phyloP scores from a whole-genome alignment of 2,113 vertebrate species.

The Clarias magur region DNA sequence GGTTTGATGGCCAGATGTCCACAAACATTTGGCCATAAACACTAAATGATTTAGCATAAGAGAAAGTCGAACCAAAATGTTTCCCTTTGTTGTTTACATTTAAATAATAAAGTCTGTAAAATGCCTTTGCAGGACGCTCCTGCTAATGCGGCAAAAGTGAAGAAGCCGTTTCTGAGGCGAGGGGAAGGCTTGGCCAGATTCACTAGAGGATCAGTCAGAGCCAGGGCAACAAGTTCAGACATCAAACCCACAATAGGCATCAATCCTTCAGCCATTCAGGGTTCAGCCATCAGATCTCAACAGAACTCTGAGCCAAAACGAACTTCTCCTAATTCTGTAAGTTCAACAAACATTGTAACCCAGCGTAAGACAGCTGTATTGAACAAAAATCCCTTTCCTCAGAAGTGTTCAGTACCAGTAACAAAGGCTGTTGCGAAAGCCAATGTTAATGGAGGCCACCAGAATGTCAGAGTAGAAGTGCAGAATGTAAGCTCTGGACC shows the following conservation, averaged over 20 bases:
- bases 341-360: conserved; percentile 51
- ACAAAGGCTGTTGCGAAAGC: conserved; percentile 44
- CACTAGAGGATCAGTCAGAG: conserved; percentile 59
- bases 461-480: conserved; percentile 45
- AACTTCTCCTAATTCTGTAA: conserved; percentile 23
- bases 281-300: conserved; percentile 48
- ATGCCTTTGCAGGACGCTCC: conserved; percentile 21
- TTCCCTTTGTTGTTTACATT: no score
- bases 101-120: neutral
- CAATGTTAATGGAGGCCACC: conserved; percentile 53
- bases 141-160: conserved; percentile 60
- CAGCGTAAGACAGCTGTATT: conserved; percentile 78
- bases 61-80: no score
- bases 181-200: conserved; percentile 89
- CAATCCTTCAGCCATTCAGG: conserved; percentile 52
- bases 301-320: conserved; percentile 55
- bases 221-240: conserved; percentile 51
- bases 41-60: no score
- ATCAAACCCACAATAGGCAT: conserved; percentile 16
- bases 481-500: conserved; percentile 60
- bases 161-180: conserved; percentile 84
- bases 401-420: conserved; percentile 58
- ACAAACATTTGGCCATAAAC: no score
- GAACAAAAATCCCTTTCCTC: conserved; percentile 70
- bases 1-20: no score